Percentiles rank a stretch among this genome's conserved stretches.
phyloP scores from a whole-genome alignment of 2,113 vertebrate species.

The Fulica atra region DNA sequence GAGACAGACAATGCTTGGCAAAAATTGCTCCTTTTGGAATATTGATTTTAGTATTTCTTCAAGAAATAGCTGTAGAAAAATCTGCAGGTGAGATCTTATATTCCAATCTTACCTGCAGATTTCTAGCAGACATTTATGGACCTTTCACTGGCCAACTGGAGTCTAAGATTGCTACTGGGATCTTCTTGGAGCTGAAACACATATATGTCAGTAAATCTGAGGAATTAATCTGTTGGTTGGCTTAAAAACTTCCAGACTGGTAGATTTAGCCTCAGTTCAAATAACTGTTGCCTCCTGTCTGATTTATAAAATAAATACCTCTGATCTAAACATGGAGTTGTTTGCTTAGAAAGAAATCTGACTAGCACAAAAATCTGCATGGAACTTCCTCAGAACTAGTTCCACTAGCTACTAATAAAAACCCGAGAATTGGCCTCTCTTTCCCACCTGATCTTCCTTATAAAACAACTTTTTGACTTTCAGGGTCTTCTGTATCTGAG shows the following conservation, averaged over 20 bases:
- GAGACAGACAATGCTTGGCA: neutral
- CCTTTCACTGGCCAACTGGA: rapidly evolving
- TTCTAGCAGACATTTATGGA: neutral
- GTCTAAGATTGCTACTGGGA: neutral
- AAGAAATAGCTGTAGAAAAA: neutral
- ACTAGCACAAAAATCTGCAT: neutral
- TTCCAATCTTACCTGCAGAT: neutral
- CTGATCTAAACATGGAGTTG: rapidly evolving
- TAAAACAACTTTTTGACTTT: neutral
- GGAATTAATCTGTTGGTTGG: neutral
- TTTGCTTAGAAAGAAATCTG: neutral
- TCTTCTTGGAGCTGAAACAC: neutral
- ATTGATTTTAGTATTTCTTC: rapidly evolving
- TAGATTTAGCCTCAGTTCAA: neutral
- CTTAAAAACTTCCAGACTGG: neutral
- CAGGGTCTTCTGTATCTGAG: neutral
- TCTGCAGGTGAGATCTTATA: neutral
- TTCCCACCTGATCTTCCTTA: neutral
- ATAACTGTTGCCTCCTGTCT: neutral
- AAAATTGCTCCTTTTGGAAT: neutral
- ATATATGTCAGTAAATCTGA: neutral
- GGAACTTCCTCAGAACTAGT: neutral
- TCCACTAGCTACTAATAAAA: neutral
- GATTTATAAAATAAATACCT: neutral
- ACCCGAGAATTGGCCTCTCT: neutral